phyloP scores from a whole-genome alignment of 2,797 vertebrate species.

The Crypturellus tataupa region DNA sequence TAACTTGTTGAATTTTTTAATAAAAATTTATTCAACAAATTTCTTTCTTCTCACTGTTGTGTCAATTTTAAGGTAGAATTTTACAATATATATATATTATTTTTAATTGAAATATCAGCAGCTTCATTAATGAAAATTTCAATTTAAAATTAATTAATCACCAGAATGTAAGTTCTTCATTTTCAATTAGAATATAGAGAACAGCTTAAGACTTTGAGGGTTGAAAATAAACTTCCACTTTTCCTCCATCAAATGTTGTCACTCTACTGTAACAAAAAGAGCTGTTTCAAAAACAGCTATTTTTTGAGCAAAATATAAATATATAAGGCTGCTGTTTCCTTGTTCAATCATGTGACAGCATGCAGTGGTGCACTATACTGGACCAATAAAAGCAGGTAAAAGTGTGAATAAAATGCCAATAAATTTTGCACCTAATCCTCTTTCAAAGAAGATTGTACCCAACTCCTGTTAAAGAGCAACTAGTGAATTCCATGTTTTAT shows the following conservation, averaged over 20 bases:
- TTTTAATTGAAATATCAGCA: not conserved
- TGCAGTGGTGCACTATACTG: not conserved
- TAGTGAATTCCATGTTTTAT: not conserved
- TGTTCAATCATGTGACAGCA: not conserved
- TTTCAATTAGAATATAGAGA: not conserved
- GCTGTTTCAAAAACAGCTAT: not conserved
- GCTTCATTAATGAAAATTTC: not conserved
- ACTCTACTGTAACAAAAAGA: not conserved
- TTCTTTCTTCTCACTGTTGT: not conserved
- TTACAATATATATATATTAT: not conserved
- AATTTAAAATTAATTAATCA: not conserved
- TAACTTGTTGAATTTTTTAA: not conserved
- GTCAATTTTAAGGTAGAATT: not conserved
- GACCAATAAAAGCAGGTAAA: not conserved
- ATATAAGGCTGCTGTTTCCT: not conserved
- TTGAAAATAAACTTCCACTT: not conserved
- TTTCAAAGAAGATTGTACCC: not conserved
- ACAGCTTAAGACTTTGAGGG: too few species aligned
- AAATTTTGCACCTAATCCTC: not conserved
- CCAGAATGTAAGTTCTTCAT: not conserved
- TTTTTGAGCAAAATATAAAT: not conserved
- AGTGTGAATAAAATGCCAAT: not conserved
- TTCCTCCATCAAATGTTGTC: not conserved
- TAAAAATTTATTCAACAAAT: not conserved
- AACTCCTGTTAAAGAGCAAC: not conserved